A percentile compares a stretch with the other conserved stretches of the same genome.
Evolutionary conservation across 2,113 vertebrate species (phyloP).

Genomic region (Thymallus thymallus): DNA sequence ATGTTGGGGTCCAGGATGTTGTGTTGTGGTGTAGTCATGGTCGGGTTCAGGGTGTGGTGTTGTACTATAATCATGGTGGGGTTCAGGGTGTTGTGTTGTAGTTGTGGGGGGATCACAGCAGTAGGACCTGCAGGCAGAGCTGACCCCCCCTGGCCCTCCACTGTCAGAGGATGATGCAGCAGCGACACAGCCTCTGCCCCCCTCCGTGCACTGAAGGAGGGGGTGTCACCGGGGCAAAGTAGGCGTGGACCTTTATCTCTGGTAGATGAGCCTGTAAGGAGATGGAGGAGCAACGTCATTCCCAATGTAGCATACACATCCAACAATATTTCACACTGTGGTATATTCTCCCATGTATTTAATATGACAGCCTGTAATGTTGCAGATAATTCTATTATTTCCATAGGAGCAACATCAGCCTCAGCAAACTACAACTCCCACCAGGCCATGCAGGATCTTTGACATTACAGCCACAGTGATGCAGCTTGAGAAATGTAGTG

Average conservation of each 20-base stretch:
- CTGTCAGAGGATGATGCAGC: slow-evolving; percentile 89
- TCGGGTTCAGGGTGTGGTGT: neutral
- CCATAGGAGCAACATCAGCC: no score
- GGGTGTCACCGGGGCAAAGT: slow-evolving; percentile 90
- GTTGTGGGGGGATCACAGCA: slow-evolving; percentile 55
- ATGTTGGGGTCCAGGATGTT: no score
- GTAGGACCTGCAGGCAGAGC: slow-evolving; percentile 73
- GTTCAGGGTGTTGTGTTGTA: neutral
- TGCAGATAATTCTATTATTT: no score
- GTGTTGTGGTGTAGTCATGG: neutral
- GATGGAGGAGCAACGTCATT: neutral
- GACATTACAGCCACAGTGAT: neutral
- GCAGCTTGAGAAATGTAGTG: no score
- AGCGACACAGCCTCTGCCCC: slow-evolving; percentile 87
- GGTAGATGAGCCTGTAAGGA: slow-evolving; percentile 84
- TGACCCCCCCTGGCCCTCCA: slow-evolving; percentile 68
- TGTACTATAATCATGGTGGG: neutral
- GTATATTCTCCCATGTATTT: no score
- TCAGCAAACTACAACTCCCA: neutral
- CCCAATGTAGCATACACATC: neutral
- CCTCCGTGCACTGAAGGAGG: slow-evolving; percentile 86
- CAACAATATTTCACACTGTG: no score
- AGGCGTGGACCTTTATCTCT: slow-evolving; percentile 90
- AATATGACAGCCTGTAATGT: no score
- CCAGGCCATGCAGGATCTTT: neutral